Conservation (phyloP, 2,888 invertebrate genomes). For the Heliconius aoede region DNA sequence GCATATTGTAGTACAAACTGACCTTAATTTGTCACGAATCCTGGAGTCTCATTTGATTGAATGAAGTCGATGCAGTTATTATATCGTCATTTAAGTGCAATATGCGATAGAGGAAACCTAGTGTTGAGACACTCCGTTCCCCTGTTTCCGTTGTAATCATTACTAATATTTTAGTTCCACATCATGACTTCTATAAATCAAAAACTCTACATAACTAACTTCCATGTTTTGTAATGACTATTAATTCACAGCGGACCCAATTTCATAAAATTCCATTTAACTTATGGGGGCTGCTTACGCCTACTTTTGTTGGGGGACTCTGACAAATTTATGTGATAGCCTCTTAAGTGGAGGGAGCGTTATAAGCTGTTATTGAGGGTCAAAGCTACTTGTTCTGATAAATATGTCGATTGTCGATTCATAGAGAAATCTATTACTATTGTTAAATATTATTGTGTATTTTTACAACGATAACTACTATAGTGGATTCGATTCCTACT, state of each 20-base stretch:
- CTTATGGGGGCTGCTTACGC: slow-evolving; percentile 38
- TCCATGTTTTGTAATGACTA: slow-evolving; percentile 14
- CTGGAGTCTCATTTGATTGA: not conserved
- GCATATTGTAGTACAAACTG: not conserved
- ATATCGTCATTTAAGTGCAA: no score
- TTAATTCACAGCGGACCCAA: slow-evolving; percentile 24
- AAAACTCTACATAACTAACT: slow-evolving; percentile 5
- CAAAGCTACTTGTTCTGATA: slow-evolving; percentile 32
- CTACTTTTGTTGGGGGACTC: slow-evolving; percentile 41
- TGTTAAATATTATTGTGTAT: not conserved
- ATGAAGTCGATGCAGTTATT: not conserved
- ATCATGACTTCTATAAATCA: not conserved
- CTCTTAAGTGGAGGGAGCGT: slow-evolving; percentile 41
- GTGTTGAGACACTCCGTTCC: no score
- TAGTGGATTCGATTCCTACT: no score
- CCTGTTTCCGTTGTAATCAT: not conserved
- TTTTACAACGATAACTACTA: no score
- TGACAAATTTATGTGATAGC: slow-evolving; percentile 48
- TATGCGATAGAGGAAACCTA: no score
- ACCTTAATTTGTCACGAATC: not conserved
- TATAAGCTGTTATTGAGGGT: slow-evolving; percentile 44
- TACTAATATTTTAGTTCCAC: not conserved
- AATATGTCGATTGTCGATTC: slow-evolving; percentile 24
- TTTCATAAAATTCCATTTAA: slow-evolving; percentile 32
- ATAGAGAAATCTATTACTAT: not conserved